Evolutionary conservation across 2,113 vertebrate species (phyloP).

Genomic region (Eptesicus fuscus): DNA sequence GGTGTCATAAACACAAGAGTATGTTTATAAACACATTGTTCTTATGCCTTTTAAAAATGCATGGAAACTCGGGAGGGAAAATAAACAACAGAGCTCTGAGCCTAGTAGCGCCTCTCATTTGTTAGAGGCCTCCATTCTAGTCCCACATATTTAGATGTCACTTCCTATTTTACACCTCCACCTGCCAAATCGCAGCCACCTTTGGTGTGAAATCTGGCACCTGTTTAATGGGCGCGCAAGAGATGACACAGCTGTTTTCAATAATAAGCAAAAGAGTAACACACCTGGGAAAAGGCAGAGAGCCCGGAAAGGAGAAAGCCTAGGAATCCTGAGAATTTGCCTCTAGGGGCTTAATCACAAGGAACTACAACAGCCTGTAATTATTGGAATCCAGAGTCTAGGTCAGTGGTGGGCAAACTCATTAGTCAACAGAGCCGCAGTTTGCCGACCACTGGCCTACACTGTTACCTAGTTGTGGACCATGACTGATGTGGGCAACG

Average conservation of each 20-base stretch:
- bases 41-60: constrained; percentile 53
- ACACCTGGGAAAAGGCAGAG: constrained; percentile 31
- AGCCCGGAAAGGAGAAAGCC: background rate
- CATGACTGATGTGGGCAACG: background rate
- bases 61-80: constrained; percentile 5
- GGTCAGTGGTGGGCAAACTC: no score
- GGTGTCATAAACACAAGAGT: constrained; percentile 61
- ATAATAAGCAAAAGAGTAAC: constrained; percentile 5
- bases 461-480: background rate
- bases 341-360: no score
- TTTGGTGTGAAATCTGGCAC: constrained; percentile 59
- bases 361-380: no score
- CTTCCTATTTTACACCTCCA: constrained; percentile 32
- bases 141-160: constrained; percentile 48
- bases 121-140: constrained; percentile 5
- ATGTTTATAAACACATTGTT: constrained; percentile 70
- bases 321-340: background rate
- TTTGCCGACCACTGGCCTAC: background rate
- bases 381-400: no score
- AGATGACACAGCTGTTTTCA: background rate
- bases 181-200: background rate
- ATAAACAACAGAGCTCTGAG: background rate
- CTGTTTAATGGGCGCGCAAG: background rate
- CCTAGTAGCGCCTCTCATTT: constrained; percentile 55
- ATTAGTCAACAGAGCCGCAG: no score